These are phyloP conservation scores for Drosophila lini DNA, from an alignment of 1,140 invertebrate genomes.

Conservation along the genomic window DNA sequence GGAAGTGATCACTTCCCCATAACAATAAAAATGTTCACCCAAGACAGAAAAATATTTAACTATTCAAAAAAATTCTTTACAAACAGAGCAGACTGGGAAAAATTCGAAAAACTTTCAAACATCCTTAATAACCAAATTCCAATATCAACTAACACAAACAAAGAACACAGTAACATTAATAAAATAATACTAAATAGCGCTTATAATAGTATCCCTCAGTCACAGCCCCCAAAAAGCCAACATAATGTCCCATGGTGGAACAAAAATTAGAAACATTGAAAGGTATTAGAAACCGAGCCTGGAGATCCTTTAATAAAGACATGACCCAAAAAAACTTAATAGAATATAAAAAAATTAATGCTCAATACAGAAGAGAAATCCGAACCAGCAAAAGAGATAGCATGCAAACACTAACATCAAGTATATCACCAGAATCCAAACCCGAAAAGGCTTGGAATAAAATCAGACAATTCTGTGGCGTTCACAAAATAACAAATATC, in stretches of 20 bases:
- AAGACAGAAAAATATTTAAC: not conserved
- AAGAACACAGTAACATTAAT: not conserved
- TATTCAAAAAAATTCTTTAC: not conserved
- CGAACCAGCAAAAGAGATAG: not conserved
- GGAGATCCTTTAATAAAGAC: not conserved
- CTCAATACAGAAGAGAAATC: constrained; percentile 1
- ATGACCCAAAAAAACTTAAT: not conserved
- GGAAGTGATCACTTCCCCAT: not conserved
- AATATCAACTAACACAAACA: constrained; percentile 1
- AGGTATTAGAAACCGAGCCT: not conserved
- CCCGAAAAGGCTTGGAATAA: not conserved
- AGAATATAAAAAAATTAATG: not conserved
- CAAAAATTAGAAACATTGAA: not conserved
- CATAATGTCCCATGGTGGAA: not conserved
- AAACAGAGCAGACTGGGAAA: not conserved
- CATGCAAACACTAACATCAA: not conserved
- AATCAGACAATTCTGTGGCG: not conserved
- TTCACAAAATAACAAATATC: not conserved
- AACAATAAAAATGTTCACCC: not conserved
- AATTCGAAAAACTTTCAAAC: not conserved
- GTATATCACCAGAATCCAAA: not conserved
- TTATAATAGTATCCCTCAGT: not conserved
- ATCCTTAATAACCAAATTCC: not conserved
- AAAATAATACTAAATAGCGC: not conserved
- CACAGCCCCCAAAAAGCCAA: not conserved